Evolutionary conservation across 2,888 invertebrate genomes (phyloP), one percentile per base, ranked within the genome.

Genomic region (Epinotia nisella): DNA sequence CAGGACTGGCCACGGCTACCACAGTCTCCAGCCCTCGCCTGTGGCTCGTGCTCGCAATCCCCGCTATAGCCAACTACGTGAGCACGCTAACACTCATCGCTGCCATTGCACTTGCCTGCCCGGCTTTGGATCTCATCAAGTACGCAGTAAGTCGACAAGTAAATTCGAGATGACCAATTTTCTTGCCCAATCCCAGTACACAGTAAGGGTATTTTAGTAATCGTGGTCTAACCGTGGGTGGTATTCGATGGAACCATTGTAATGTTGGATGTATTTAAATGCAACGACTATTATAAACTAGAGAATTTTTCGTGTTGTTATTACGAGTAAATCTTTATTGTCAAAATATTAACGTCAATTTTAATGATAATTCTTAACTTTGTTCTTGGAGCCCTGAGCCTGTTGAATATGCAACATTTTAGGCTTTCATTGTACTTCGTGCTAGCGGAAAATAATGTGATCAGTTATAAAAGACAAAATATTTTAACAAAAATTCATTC

Each of bases 141-240:
- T 75, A 70, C 71, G 17, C 17, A 21, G 45, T 61, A 75, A 75
- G 64, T 59, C 75, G 60, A 67, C 75, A 61, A 71, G 59, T 74
- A 51, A 78, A 77, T 81, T 80, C 83, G 79, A 91, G 91, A 88
- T 91, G 91, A 91, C 92, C 92, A 86, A 84, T 78, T 83, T 81
- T 72, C 78, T 75, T 67, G 58, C 17, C 4, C 15, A 51, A 45
- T 11, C 21, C 51, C 55, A n/a, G 51, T 53, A 66, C 66, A 60
- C 53, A 53, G 11, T 66, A 58, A 66, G 56, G 53, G 45, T 61
- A 60, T 55, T 67, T 39, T 67, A 61, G 67, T 35, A n/a, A 21
- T 72, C 53, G 61, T 61, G 53, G 62, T 56, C 64, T 56, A 58
- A 56, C 49, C 29, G n/a, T n/a, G n/a, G 29, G 19, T 24, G 41